phyloP scores from a whole-genome alignment of 2,797 vertebrate genomes.

The Enteromius radiatus region DNA sequence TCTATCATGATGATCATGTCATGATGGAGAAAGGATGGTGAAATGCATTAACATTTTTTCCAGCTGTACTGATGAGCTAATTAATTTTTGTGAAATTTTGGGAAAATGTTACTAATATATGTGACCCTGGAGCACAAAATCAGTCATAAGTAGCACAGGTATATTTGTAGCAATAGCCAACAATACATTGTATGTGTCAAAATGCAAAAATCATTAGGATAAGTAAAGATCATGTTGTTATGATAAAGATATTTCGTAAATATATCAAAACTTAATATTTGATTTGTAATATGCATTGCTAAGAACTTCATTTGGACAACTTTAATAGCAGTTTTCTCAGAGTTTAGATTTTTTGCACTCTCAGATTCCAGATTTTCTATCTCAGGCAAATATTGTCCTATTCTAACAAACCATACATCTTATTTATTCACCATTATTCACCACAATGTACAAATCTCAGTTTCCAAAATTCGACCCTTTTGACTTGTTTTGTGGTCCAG shows the following conservation, averaged over 20 bases:
- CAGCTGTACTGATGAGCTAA: background rate
- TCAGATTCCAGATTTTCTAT: background rate
- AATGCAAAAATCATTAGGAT: background rate
- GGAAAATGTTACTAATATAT: conserved; percentile 1
- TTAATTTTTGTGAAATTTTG: background rate
- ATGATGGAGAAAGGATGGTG: background rate
- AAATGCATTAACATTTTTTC: background rate
- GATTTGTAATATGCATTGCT: background rate
- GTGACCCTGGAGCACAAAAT: background rate
- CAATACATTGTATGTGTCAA: background rate
- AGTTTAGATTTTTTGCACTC: background rate
- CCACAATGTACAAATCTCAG: too few species aligned
- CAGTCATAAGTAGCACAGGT: background rate
- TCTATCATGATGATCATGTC: background rate
- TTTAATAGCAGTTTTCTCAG: background rate
- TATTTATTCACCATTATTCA: background rate
- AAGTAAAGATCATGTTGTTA: background rate
- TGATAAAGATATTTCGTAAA: background rate
- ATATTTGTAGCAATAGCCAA: background rate
- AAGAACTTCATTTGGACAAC: background rate
- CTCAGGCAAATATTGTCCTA: background rate
- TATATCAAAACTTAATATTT: background rate
- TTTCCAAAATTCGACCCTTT: background rate
- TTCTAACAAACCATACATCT: background rate
- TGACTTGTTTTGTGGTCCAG: background rate